Conservation (phyloP, 1,140 invertebrate species). For the Globodera ellingtonae region DNA sequence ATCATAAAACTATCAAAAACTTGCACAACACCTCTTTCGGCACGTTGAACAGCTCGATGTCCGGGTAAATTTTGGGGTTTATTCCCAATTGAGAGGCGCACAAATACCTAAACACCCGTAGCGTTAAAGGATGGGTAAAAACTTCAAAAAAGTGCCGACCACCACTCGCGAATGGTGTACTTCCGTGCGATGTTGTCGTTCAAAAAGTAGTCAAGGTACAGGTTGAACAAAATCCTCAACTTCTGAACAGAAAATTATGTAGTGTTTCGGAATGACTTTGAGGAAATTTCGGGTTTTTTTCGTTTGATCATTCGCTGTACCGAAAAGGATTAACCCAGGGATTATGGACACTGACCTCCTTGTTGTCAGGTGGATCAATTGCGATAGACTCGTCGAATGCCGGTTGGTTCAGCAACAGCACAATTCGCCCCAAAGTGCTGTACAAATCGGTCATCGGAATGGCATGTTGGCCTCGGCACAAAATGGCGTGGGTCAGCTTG, state of each 20-base stretch:
- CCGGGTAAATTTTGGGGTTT: neutral
- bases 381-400: slow-evolving; percentile 4
- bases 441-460: slow-evolving; percentile 18
- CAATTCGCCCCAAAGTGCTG: neutral
- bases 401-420: slow-evolving; percentile 4
- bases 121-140: neutral
- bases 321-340: neutral
- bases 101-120: slow-evolving; percentile 9
- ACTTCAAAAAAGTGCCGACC: neutral
- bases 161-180: slow-evolving; percentile 33
- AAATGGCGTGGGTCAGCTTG: neutral
- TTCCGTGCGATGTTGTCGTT: slow-evolving; percentile 11
- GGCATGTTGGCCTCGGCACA: slow-evolving; percentile 29
- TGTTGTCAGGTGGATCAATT: neutral
- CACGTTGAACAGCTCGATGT: neutral
- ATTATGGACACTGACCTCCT: neutral
- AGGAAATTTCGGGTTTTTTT: neutral
- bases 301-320: neutral
- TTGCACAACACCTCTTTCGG: neutral
- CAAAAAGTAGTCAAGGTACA: slow-evolving; percentile 32
- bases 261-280: neutral
- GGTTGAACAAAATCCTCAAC: slow-evolving; percentile 14
- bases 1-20: too few species aligned
- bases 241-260: slow-evolving; percentile 23
- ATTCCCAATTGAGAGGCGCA: neutral